Percentiles rank a stretch among this genome's conserved stretches.
Conservation (phyloP, 2,113 vertebrate genomes). For the Tauraco erythrolophus region DNA sequence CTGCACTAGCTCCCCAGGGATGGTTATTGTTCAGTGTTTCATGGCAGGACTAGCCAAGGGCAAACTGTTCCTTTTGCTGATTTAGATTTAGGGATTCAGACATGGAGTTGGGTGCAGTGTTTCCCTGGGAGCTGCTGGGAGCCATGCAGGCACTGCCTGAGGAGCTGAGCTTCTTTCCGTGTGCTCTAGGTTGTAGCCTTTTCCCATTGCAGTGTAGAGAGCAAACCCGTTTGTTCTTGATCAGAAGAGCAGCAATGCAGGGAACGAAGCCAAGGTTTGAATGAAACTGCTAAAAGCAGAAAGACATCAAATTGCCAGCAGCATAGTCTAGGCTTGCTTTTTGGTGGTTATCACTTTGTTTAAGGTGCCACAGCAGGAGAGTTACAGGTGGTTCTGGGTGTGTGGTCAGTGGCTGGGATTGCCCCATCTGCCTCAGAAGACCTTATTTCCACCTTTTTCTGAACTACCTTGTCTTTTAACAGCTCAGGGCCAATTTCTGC, state of each 20-base stretch:
- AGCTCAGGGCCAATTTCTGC: neutral
- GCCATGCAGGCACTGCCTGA: neutral
- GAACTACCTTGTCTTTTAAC: neutral
- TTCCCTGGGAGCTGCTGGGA: neutral
- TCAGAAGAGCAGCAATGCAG: neutral
- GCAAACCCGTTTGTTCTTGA: neutral
- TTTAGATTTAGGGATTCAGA: neutral
- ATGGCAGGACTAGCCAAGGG: neutral
- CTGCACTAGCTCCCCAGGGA: neutral
- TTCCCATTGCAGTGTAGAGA: neutral
- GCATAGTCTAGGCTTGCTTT: neutral
- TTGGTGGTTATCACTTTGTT: neutral
- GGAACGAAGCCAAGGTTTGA: neutral
- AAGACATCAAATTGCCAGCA: neutral
- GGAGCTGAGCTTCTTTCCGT: neutral
- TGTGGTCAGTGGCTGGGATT: neutral
- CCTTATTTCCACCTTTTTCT: neutral
- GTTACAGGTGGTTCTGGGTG: neutral
- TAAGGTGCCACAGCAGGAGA: neutral
- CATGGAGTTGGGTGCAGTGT: fast-evolving
- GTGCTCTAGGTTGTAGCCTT: neutral
- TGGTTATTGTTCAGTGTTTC: neutral
- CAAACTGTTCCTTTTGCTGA: neutral
- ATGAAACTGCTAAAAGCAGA: neutral
- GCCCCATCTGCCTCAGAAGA: neutral